Evolutionary conservation across 1,140 invertebrate species (phyloP), one percentile per base, ranked within the genome.

Genomic region (Drosophila pandora): DNA sequence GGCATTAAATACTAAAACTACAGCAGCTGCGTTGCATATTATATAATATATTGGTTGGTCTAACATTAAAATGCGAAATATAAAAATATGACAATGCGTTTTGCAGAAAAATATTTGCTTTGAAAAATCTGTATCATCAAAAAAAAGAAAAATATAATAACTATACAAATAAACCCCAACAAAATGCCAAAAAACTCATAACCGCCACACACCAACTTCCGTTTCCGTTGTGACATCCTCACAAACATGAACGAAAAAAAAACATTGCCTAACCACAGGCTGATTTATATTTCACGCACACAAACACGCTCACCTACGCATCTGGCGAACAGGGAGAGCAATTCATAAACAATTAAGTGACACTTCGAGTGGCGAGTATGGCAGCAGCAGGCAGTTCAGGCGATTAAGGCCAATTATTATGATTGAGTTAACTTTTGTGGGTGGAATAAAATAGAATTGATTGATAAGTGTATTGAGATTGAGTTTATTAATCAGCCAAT

Each of bases 311-410:
- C 6, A 32, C 37, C 54, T 39, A 6, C 50, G 28, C 52, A 34
- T 21, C 13, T 23, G 37, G 22, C 57, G 47, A 23, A 53, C 45
- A 68, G 43, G 21, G 23, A 37, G 30, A 25, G 61, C 74, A 71
- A 85, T 87, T 75, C 78, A 87, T 85, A 85, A 81, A 75, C 81
- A 87, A 85, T 85, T 85, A 87, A 87, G 68, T 75, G 61, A 39
- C 76, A 76, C 76, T 73, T 85, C 62, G 74, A 50, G 55, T 60
- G 39, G 55, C 58, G 55, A 17, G 43, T 28, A 25, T 50, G 47
- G 50, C 34, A 50, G 37, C 32, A 49, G 47, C 23, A 23, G 50
- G 57, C 34, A 52, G 63, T 75, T 65, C 34, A 37, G 34, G 34
- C 10, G 9, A 37, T 37, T 79, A 64, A 63, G 59, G 50, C 28